Conservation (phyloP, 53 echinoderm and acorn worm genomes). For the Antedon mediterranea region DNA sequence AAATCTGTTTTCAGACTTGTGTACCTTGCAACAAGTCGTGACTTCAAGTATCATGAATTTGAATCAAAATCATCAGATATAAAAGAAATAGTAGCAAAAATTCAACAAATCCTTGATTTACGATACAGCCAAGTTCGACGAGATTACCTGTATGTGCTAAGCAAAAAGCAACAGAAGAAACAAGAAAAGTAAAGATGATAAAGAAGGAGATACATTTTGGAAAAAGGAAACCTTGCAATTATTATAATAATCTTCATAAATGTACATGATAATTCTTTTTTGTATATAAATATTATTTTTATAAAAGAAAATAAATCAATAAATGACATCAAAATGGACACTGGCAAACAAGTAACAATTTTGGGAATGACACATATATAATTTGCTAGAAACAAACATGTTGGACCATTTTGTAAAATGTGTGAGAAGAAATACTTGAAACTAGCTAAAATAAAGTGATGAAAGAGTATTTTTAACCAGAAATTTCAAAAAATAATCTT, state of each 20-base stretch:
- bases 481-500: no score
- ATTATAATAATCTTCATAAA: neutral
- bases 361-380: no score
- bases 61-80: constrained; percentile 53
- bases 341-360: no score
- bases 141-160: constrained; percentile 66
- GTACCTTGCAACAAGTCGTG: constrained; percentile 62
- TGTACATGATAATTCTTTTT: no score
- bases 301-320: no score
- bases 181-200: neutral
- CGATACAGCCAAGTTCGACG: constrained; percentile 72
- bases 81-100: constrained; percentile 75
- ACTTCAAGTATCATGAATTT: constrained; percentile 95
- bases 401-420: no score
- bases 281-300: no score
- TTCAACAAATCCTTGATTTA: constrained; percentile 81
- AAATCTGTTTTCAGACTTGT: constrained; percentile 79
- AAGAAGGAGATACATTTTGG: neutral
- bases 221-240: neutral
- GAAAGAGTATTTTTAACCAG: no score
- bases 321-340: no score
- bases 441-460: no score
- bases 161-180: constrained; percentile 50
- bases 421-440: no score
- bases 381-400: no score